Conservation (phyloP, 2,113 vertebrate genomes). For the Tragelaphus buxtoni region DNA sequence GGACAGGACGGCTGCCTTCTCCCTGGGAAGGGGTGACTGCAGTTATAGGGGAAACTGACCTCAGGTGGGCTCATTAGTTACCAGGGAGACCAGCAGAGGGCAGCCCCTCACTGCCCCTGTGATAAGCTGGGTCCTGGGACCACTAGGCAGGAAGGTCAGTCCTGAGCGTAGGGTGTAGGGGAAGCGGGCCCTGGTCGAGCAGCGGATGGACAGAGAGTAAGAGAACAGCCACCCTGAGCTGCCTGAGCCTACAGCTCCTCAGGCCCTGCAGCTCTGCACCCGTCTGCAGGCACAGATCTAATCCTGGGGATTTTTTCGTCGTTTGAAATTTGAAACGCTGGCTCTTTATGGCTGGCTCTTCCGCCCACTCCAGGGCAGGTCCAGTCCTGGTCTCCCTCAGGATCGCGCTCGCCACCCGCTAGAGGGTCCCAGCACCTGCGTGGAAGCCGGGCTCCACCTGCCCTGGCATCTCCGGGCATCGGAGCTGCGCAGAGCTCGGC, state of each 20-base stretch:
- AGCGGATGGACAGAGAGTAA: neutral
- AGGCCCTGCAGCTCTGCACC: neutral
- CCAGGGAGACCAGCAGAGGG: neutral
- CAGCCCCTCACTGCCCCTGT: neutral
- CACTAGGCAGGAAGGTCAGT: neutral
- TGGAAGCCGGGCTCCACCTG: neutral
- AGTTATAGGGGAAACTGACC: neutral
- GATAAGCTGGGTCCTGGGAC: neutral
- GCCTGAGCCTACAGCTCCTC: neutral
- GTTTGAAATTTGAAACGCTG: neutral
- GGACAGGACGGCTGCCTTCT: neutral
- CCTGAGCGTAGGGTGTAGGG: neutral
- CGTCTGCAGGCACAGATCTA: neutral
- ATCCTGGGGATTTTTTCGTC: neutral
- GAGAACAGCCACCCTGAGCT: neutral
- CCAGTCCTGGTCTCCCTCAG: neutral
- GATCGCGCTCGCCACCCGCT: neutral
- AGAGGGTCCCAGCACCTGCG: neutral
- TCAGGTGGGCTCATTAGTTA: neutral
- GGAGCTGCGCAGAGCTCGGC: neutral
- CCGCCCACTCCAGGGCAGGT: neutral
- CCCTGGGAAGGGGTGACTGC: neutral
- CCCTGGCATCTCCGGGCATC: neutral
- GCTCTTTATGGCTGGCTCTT: neutral
- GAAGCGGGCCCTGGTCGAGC: neutral